Conservation (phyloP, 1,140 invertebrate species). For the Armadillidium nasatum region DNA sequence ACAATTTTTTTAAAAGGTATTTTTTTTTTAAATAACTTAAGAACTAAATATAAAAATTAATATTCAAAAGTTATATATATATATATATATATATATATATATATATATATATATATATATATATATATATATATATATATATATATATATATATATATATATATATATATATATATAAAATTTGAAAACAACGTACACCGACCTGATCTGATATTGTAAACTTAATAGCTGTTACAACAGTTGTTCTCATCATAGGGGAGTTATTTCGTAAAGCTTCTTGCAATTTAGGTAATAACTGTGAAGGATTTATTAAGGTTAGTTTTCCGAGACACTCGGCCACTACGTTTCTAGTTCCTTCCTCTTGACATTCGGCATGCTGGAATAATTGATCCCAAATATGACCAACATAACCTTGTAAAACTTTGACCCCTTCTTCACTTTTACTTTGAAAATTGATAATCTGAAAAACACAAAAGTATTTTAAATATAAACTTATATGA, state of each 20-base stretch:
- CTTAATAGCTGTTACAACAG: conserved; percentile 96
- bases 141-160: no score
- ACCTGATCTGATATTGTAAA: conserved; percentile 87
- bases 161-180: no score
- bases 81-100: no score
- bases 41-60: no score
- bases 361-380: conserved; percentile 84
- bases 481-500: no score
- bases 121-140: no score
- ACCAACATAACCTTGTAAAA: conserved; percentile 45
- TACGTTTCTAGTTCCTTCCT: conserved; percentile 96
- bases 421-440: conserved; percentile 44
- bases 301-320: conserved; percentile 89
- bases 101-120: no score
- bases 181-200: conserved; percentile 52
- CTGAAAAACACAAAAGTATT: not conserved
- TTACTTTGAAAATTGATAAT: conserved; percentile 26
- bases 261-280: conserved; percentile 62
- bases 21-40: no score
- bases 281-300: conserved; percentile 65
- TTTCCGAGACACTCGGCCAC: conserved; percentile 98
- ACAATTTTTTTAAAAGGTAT: no score
- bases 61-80: no score
- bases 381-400: conserved; percentile 80
- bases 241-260: conserved; percentile 85